Evolutionary conservation across 2,113 vertebrate species (phyloP).

Genomic region (Syrrhaptes paradoxus): DNA sequence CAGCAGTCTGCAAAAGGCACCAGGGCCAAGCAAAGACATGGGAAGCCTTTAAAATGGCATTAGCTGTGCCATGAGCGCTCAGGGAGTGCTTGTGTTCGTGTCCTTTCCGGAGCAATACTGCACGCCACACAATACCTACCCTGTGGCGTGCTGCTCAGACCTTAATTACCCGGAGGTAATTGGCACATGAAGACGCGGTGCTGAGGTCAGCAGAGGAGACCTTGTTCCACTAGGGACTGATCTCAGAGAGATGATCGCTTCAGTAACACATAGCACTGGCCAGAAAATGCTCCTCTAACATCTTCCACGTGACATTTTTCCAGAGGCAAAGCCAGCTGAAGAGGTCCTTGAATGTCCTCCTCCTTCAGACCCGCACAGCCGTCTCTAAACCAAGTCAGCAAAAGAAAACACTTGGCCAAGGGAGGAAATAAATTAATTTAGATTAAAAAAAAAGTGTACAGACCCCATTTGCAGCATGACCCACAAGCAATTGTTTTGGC

Average conservation of each 20-base stretch:
- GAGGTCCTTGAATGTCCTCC: not conserved
- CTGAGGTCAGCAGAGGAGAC: not conserved
- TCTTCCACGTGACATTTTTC: not conserved
- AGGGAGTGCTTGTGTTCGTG: not conserved
- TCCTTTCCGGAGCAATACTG: not conserved
- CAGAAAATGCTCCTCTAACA: not conserved
- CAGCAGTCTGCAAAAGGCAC: not conserved
- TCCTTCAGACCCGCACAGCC: not conserved
- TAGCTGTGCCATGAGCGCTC: not conserved
- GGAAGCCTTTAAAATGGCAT: not conserved
- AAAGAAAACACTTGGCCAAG: not conserved
- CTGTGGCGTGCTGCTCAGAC: not conserved
- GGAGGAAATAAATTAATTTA: not conserved
- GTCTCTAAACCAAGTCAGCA: not conserved
- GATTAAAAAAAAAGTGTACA: not conserved
- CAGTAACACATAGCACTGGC: not conserved
- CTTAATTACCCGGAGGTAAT: not conserved
- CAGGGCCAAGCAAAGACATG: not conserved
- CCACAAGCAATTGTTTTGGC: not conserved
- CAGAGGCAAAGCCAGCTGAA: not conserved
- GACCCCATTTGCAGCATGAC: not conserved
- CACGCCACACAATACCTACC: fast-evolving
- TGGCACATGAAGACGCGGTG: not conserved
- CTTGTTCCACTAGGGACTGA: not conserved
- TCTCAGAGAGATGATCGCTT: not conserved